phyloP scores from a whole-genome alignment of 2,113 vertebrate species.

The Tetrao urogallus region DNA sequence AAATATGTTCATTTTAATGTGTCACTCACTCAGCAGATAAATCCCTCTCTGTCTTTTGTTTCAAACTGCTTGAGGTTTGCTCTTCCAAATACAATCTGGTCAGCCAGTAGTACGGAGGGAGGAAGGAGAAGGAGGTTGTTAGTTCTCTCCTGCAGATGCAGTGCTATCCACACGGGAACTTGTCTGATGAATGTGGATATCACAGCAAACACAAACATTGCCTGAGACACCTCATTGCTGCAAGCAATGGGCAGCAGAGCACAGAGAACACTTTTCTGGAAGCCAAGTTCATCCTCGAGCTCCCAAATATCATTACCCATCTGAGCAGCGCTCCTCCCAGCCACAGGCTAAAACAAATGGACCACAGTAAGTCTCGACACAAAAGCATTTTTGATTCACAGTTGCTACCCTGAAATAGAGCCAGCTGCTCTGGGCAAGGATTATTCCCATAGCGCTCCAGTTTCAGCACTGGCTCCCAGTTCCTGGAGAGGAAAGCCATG shows the following conservation, averaged over 20 bases:
- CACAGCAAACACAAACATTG: background rate
- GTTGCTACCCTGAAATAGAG: slow-evolving; percentile 17
- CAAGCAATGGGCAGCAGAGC: background rate
- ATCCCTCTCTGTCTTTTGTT: background rate
- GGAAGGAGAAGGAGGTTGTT: background rate
- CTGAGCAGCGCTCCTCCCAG: background rate
- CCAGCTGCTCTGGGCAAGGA: slow-evolving; percentile 19
- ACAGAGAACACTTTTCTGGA: background rate
- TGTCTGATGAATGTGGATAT: background rate
- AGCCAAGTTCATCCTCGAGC: background rate
- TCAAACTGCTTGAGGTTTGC: background rate
- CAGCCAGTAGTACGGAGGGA: background rate
- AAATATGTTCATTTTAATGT: background rate
- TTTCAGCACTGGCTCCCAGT: slow-evolving; percentile 19
- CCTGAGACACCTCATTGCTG: background rate
- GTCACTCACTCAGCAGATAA: background rate
- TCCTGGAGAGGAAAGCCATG: background rate
- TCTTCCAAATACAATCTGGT: background rate
- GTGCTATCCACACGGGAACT: background rate
- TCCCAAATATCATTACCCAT: background rate
- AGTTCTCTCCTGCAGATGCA: background rate
- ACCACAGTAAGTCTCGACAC: slow-evolving; percentile 35
- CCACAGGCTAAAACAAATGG: slow-evolving; percentile 16
- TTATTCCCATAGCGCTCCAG: slow-evolving; percentile 38
- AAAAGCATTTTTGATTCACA: slow-evolving; percentile 43